A percentile compares a stretch with the other conserved stretches of the same genome.
phyloP scores from a whole-genome alignment of 2,797 vertebrate species.

The Rhodeus uyekii region DNA sequence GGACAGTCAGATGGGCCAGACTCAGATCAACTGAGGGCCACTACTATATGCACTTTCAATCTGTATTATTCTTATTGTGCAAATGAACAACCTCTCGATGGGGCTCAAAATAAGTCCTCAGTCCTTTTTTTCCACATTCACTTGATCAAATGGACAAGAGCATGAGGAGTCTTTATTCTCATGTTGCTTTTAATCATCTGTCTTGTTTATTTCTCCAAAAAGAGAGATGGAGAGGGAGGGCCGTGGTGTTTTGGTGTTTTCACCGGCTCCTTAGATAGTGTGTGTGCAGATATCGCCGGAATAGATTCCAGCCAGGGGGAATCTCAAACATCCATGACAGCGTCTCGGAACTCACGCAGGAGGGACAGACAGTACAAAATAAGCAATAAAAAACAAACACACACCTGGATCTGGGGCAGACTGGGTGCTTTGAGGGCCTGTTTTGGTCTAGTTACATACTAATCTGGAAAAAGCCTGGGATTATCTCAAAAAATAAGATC shows the following conservation, averaged over 20 bases:
- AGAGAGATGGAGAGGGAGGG: constrained; percentile 12
- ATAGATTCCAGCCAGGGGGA: constrained; percentile 22
- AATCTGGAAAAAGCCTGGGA: background rate
- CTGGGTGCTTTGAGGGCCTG: background rate
- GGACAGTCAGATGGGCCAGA: constrained; percentile 6
- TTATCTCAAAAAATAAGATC: constrained; percentile 31
- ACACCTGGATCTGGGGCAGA: constrained; percentile 11
- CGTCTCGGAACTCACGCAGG: background rate
- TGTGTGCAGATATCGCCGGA: constrained; percentile 11
- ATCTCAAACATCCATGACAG: background rate
- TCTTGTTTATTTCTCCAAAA: constrained; percentile 10
- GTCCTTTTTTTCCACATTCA: constrained; percentile 26
- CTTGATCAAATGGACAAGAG: background rate
- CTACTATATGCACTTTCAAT: background rate
- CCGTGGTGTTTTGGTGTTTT: constrained; percentile 3
- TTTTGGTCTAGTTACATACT: constrained; percentile 36
- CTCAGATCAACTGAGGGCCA: constrained; percentile 33
- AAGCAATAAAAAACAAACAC: constrained; percentile 13
- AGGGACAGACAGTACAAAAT: constrained; percentile 34
- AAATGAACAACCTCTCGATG: constrained; percentile 25
- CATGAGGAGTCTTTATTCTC: constrained; percentile 7
- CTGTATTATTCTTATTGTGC: constrained; percentile 38
- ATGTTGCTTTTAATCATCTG: constrained; percentile 21
- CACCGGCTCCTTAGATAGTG: background rate
- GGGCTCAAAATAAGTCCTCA: constrained; percentile 15